These are phyloP conservation scores for Sylvilagus bachmani DNA, from an alignment of 2,113 vertebrate genomes.

Conservation along the genomic window DNA sequence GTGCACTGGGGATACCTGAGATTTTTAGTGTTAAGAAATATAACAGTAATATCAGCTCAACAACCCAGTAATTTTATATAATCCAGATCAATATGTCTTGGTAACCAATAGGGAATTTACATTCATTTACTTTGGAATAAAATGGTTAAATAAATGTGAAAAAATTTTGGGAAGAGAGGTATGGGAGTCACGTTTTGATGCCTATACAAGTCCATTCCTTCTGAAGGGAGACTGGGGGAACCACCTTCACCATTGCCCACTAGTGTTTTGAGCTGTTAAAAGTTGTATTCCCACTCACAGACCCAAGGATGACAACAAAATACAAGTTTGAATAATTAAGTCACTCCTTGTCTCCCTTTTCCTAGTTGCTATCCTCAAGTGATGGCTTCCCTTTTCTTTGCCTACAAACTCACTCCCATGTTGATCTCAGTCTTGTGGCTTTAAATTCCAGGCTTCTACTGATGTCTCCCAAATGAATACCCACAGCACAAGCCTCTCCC, in stretches of 20 bases:
- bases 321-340: neutral
- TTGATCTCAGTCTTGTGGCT: neutral
- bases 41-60: neutral
- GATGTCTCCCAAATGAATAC: neutral
- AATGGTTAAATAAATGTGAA: neutral
- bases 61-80: neutral
- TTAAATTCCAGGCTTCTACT: neutral
- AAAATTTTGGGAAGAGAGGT: neutral
- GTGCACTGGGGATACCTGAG: neutral
- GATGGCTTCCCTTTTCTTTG: neutral
- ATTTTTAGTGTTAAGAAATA: conserved; percentile 51
- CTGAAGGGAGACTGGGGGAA: neutral
- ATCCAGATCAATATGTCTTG: neutral
- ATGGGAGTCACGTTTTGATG: neutral
- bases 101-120: neutral
- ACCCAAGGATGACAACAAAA: neutral
- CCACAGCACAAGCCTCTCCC: neutral
- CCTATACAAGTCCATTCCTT: neutral
- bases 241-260: neutral
- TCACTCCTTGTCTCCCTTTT: neutral
- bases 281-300: neutral
- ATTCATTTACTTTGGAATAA: neutral
- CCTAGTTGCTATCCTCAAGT: neutral
- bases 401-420: too few relatives aligned
- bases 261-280: neutral